A percentile compares a stretch with the other conserved stretches of the same genome.
Conservation (phyloP, 2,888 invertebrate species). For the Hyposoter dolosus region DNA sequence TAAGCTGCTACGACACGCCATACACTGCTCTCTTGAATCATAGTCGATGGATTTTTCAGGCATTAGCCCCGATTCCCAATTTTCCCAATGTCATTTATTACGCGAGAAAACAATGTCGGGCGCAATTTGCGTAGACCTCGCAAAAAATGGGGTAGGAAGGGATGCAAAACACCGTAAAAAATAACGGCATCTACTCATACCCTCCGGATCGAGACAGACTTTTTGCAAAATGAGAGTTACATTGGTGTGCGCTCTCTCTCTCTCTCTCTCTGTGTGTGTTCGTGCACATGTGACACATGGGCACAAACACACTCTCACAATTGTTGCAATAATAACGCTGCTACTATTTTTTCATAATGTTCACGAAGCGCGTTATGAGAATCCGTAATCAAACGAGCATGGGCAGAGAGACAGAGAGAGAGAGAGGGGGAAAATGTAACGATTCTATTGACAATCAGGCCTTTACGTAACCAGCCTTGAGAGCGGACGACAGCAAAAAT, state of each 20-base stretch:
- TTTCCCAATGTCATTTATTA: slow-evolving; percentile 75
- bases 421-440: slow-evolving; percentile 59
- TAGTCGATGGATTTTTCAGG: slow-evolving; percentile 64
- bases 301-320: slow-evolving; percentile 51
- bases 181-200: slow-evolving; percentile 61
- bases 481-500: slow-evolving; percentile 14
- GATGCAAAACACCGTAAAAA: slow-evolving; percentile 66
- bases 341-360: slow-evolving; percentile 73
- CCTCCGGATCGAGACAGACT: slow-evolving; percentile 54
- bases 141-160: neutral
- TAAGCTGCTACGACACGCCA: slow-evolving; percentile 50
- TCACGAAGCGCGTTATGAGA: slow-evolving; percentile 71
- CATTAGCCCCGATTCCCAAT: slow-evolving; percentile 67
- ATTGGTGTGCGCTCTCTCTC: neutral
- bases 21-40: slow-evolving; percentile 33
- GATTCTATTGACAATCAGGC: slow-evolving; percentile 74
- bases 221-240: slow-evolving; percentile 59
- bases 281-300: neutral
- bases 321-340: slow-evolving; percentile 72
- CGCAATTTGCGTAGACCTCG: slow-evolving; percentile 61
- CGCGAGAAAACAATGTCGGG: slow-evolving; percentile 70
- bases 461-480: slow-evolving; percentile 70
- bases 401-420: slow-evolving; percentile 57
- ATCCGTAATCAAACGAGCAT: slow-evolving; percentile 73
- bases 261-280: neutral